phyloP scores from a whole-genome alignment of 2,888 invertebrate genomes.

The Limnephilus auricula region DNA sequence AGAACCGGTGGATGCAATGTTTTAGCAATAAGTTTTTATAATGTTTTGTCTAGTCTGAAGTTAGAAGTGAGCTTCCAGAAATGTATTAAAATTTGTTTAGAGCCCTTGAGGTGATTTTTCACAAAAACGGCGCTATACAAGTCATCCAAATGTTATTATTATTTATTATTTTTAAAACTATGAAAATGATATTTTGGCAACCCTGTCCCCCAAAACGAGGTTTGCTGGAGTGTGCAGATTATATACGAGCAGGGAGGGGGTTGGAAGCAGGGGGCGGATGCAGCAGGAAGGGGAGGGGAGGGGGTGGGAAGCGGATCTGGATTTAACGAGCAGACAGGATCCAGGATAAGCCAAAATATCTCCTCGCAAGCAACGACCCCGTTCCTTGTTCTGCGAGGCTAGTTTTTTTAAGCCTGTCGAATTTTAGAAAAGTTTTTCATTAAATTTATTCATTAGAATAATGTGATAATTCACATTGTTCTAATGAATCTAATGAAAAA shows the following conservation, averaged over 20 bases:
- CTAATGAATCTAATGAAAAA: too few relatives aligned
- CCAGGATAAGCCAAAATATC: conserved; percentile 66
- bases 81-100: too few relatives aligned
- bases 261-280: conserved; percentile 4
- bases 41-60: too few relatives aligned
- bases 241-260: conserved; percentile 54
- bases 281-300: not conserved
- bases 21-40: too few relatives aligned
- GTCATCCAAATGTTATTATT: too few relatives aligned
- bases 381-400: not conserved
- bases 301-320: conserved; percentile 40
- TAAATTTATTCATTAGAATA: not conserved
- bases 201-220: conserved; percentile 39
- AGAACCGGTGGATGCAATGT: too few relatives aligned
- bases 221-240: conserved; percentile 64
- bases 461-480: too few relatives aligned
- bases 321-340: conserved; percentile 57
- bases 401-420: not conserved
- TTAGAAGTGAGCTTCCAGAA: too few relatives aligned
- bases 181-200: not conserved
- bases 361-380: conserved; percentile 47
- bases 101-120: too few relatives aligned
- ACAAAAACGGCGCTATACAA: too few relatives aligned
- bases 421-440: not conserved
- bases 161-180: too few relatives aligned